Percentiles rank a stretch among this genome's conserved stretches.
Conservation (phyloP, 2,888 invertebrate genomes). For the Diadegma fenestrale region DNA sequence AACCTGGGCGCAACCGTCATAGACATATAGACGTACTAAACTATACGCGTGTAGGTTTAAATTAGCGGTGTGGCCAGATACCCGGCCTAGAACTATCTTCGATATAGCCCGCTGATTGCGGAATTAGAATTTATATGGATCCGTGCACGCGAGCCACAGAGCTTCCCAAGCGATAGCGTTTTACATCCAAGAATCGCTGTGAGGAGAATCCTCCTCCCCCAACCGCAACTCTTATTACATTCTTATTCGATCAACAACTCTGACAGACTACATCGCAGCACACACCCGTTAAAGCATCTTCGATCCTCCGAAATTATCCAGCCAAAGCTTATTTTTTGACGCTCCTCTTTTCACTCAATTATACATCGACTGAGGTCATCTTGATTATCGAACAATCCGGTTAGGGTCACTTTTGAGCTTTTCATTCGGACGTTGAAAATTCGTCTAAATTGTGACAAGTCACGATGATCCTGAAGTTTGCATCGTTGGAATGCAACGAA, state of each 20-base stretch:
- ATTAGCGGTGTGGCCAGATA: slow-evolving; percentile 80
- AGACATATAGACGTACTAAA: not conserved
- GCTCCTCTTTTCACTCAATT: not conserved
- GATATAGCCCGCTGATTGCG: slow-evolving; percentile 83
- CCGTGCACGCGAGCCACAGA: slow-evolving; percentile 82
- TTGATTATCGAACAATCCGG: not conserved
- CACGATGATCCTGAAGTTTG: no score
- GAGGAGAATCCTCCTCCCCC: slow-evolving; percentile 5
- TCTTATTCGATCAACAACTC: slow-evolving; percentile 47
- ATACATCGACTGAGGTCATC: not conserved
- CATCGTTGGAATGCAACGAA: no score
- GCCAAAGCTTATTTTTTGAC: not conserved
- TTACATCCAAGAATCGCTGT: slow-evolving; percentile 31
- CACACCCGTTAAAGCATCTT: slow-evolving; percentile 3
- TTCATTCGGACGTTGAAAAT: not conserved
- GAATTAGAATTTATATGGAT: slow-evolving; percentile 85
- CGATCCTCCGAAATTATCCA: not conserved
- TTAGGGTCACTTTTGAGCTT: not conserved
- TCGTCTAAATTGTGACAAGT: not conserved
- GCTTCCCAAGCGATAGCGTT: slow-evolving; percentile 74
- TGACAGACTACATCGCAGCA: slow-evolving; percentile 19
- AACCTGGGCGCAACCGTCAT: slow-evolving; percentile 72
- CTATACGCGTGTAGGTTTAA: slow-evolving; percentile 75
- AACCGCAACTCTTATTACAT: slow-evolving; percentile 50
- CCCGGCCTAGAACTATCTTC: slow-evolving; percentile 83